phyloP scores from a whole-genome alignment of 2,113 vertebrate species.

The Edolisoma coerulescens region DNA sequence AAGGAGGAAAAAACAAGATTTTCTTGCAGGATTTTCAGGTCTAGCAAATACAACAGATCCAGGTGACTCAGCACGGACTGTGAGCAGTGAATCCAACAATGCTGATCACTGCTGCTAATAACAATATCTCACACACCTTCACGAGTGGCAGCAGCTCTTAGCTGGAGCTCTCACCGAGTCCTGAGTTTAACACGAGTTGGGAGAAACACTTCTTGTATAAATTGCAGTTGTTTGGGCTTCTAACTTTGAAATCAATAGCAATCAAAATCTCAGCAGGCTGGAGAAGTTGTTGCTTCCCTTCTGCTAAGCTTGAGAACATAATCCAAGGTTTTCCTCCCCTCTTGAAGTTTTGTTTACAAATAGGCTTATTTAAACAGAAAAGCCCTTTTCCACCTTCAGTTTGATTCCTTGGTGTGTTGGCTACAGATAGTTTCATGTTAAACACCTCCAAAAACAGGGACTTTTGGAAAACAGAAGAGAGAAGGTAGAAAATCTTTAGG shows the following conservation, averaged over 20 bases:
- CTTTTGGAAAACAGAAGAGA: background rate
- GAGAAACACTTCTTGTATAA: background rate
- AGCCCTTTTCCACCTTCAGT: background rate
- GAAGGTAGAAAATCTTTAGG: background rate
- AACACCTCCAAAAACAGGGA: background rate
- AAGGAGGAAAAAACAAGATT: background rate
- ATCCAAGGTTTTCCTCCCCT: background rate
- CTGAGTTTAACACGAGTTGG: background rate
- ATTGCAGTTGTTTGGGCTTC: background rate
- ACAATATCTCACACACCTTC: background rate
- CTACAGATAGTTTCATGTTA: background rate
- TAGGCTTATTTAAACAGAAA: background rate
- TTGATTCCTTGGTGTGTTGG: background rate
- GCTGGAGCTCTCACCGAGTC: background rate
- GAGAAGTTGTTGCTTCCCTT: background rate
- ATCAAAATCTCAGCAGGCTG: constrained; percentile 31
- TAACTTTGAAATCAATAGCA: constrained; percentile 30
- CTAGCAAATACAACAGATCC: background rate
- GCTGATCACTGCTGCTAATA: background rate
- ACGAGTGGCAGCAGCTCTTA: background rate
- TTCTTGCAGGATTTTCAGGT: background rate
- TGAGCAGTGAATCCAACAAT: background rate
- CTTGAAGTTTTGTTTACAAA: constrained; percentile 13
- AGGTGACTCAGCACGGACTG: background rate
- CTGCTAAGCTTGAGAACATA: background rate